These are phyloP conservation scores for Callopanchax toddi DNA, from an alignment of 2,113 vertebrate genomes.

Conservation along the genomic window DNA sequence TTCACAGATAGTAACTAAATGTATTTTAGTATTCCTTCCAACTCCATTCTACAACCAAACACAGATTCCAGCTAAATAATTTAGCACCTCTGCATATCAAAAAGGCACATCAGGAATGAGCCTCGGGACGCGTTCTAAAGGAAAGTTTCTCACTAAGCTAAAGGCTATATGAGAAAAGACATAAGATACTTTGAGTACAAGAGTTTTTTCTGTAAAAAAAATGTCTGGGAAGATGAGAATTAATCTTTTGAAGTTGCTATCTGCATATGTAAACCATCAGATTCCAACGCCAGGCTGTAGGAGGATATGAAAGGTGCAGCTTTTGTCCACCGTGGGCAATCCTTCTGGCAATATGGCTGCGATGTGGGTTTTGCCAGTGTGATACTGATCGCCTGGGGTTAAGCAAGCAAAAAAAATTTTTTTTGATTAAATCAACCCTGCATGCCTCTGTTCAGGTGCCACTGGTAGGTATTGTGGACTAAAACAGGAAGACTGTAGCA, in stretches of 20 bases:
- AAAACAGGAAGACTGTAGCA: conserved; percentile 36
- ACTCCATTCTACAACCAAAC: conserved; percentile 55
- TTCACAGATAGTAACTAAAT: conserved; percentile 31
- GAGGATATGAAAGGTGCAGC: conserved; percentile 64
- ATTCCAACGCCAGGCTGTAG: conserved; percentile 56
- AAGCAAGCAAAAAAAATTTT: conserved; percentile 72
- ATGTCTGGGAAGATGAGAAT: conserved; percentile 71
- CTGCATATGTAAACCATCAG: conserved; percentile 57
- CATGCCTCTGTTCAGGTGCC: conserved; percentile 56
- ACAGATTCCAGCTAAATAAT: conserved; percentile 72
- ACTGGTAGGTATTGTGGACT: conserved; percentile 59
- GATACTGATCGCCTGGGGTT: conserved; percentile 60
- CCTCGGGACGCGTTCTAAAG: conserved; percentile 64
- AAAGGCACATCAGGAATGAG: conserved; percentile 53
- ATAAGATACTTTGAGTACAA: conserved; percentile 51
- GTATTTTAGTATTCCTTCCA: conserved; percentile 52
- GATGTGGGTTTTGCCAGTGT: conserved; percentile 64
- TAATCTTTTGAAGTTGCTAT: conserved; percentile 79
- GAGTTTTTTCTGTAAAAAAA: conserved; percentile 57
- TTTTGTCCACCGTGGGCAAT: conserved; percentile 73
- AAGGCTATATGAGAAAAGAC: conserved; percentile 69
- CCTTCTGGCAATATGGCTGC: conserved; percentile 70
- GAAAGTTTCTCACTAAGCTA: conserved; percentile 66
- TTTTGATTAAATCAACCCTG: conserved; percentile 71
- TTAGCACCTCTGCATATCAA: conserved; percentile 61